Conservation (phyloP, 2,797 vertebrate species). For the Lemur catta region DNA sequence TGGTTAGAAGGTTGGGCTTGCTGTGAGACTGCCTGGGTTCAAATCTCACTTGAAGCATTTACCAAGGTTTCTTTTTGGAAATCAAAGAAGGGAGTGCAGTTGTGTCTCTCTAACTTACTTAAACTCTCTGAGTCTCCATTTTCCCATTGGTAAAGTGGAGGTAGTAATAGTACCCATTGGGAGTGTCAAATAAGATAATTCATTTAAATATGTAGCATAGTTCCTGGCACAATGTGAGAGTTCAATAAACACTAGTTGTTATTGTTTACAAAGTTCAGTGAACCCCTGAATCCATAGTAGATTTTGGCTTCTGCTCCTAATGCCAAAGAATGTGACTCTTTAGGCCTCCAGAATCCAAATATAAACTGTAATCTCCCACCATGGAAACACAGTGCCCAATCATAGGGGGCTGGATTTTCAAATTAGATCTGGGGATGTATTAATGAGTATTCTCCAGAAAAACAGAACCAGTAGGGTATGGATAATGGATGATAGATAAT, state of each 20-base stretch:
- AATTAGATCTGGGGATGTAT: background rate
- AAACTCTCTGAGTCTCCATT: background rate
- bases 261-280: constrained; percentile 2
- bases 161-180: background rate
- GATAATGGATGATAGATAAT: background rate
- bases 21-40: background rate
- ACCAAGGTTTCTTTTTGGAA: background rate
- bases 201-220: constrained; percentile 10
- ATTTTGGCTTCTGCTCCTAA: background rate
- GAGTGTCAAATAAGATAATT: constrained; percentile 1
- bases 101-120: constrained; percentile 12
- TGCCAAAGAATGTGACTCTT: constrained; percentile 2
- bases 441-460: background rate
- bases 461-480: background rate
- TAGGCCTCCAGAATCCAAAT: background rate
- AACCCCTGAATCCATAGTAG: background rate
- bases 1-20: background rate
- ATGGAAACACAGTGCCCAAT: background rate
- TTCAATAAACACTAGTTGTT: constrained; percentile 15
- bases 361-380: background rate
- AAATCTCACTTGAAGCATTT: background rate
- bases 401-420: background rate
- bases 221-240: background rate
- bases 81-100: constrained; percentile 8
- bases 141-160: background rate